Evolutionary conservation across 2,888 invertebrate genomes (phyloP).

Genomic region (Nymphalis urticae): DNA sequence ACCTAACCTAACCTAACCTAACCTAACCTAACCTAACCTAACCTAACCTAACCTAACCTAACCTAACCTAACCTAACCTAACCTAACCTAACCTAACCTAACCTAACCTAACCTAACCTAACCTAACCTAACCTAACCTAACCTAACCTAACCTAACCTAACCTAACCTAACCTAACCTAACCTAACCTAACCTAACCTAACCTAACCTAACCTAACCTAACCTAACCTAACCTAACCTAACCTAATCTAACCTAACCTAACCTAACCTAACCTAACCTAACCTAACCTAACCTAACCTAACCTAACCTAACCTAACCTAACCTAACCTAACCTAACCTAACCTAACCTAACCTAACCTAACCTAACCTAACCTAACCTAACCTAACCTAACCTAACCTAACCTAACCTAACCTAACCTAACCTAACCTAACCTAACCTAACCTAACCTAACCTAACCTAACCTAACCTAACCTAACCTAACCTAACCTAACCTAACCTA

Average conservation of each 20-base stretch:
- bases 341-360: constrained; percentile 6
- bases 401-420: constrained; percentile 6
- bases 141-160: constrained; percentile 3
- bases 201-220: constrained; percentile 3
- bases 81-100: constrained; percentile 3
- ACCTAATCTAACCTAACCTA: constrained; percentile 3
- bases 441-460: constrained; percentile 6
- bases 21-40: neutral
- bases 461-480: constrained; percentile 6
- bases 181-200: constrained; percentile 3
- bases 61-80: constrained; percentile 3
- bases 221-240: constrained; percentile 3
- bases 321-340: constrained; percentile 6
- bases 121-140: constrained; percentile 3
- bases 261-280: constrained; percentile 3
- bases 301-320: constrained; percentile 6
- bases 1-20: constrained; percentile 3
- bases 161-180: constrained; percentile 3
- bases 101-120: constrained; percentile 3
- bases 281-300: constrained; percentile 6
- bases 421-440: constrained; percentile 6
- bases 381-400: constrained; percentile 6
- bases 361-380: constrained; percentile 6
- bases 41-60: constrained; percentile 3
- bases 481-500: constrained; percentile 6